phyloP scores from a whole-genome alignment of 2,888 invertebrate genomes.

The Copidosoma aretas region DNA sequence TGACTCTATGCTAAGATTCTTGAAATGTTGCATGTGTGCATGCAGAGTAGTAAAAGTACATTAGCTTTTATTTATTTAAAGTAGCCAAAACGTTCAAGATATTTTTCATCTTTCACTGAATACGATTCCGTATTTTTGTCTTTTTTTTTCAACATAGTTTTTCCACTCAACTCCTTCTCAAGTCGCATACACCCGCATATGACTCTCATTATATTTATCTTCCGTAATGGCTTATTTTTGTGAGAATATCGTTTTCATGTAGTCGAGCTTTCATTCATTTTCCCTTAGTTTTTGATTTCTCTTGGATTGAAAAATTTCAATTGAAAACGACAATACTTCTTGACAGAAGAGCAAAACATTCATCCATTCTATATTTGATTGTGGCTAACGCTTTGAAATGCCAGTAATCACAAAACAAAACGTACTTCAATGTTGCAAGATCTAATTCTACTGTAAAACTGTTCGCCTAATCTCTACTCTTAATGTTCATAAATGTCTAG shows the following conservation, averaged over 20 bases:
- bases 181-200: conserved; percentile 39
- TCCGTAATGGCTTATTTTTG: conserved; percentile 59
- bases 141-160: conserved; percentile 21
- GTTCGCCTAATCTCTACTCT: not conserved
- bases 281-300: not conserved
- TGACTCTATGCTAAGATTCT: conserved; percentile 5
- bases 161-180: conserved; percentile 30
- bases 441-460: not conserved
- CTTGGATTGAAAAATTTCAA: conserved; percentile 25
- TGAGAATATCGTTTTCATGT: conserved; percentile 51
- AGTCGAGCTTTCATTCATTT: conserved; percentile 29
- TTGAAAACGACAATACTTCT: conserved; percentile 20
- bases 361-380: not conserved
- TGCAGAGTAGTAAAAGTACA: conserved; percentile 20
- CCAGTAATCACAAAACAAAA: too few species aligned
- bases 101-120: not conserved
- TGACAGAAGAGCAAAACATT: not conserved
- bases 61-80: conserved; percentile 18
- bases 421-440: too few species aligned
- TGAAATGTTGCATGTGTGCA: conserved; percentile 36
- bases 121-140: not conserved
- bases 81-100: conserved; percentile 12
- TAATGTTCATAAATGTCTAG: not conserved
- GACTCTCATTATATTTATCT: conserved; percentile 27
- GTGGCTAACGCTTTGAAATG: not conserved